Evolutionary conservation across 1,140 invertebrate species (phyloP).

Genomic region (Eumaeus atala): DNA sequence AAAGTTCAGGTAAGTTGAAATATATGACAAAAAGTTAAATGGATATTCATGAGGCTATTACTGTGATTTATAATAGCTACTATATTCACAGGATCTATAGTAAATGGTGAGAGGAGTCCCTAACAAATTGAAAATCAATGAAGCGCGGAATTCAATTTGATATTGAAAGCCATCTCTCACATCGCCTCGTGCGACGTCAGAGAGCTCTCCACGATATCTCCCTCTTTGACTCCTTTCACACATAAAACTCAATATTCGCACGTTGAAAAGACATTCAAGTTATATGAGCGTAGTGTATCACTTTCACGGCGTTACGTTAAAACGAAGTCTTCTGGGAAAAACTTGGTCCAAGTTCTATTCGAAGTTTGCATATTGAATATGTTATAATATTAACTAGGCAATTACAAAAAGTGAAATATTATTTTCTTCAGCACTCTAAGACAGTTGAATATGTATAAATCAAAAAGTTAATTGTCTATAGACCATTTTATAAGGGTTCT

Average conservation of each 20-base stretch:
- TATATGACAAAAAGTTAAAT: slow-evolving; percentile 19
- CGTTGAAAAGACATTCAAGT: slow-evolving; percentile 37
- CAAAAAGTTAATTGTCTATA: too few species aligned
- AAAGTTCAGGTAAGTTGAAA: slow-evolving; percentile 8
- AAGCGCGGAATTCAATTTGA: slow-evolving; percentile 77
- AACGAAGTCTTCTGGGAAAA: slow-evolving; percentile 8
- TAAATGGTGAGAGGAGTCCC: slow-evolving; percentile 54
- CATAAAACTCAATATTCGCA: slow-evolving; percentile 40
- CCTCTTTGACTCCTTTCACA: slow-evolving; percentile 54
- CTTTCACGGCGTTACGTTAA: not conserved
- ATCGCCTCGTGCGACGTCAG: slow-evolving; percentile 38
- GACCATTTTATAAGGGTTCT: too few species aligned
- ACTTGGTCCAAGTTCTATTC: too few species aligned
- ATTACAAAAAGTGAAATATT: too few species aligned
- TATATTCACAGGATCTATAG: slow-evolving; percentile 23
- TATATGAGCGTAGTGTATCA: slow-evolving; percentile 17
- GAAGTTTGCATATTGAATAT: too few species aligned
- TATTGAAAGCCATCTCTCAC: slow-evolving; percentile 75
- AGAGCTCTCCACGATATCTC: slow-evolving; percentile 48
- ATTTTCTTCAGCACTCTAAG: too few species aligned
- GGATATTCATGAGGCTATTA: slow-evolving; percentile 33
- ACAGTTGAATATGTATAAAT: too few species aligned
- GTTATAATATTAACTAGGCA: too few species aligned
- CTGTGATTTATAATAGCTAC: slow-evolving; percentile 51
- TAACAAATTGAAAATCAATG: slow-evolving; percentile 76